Base-by-base conservation (phyloP, 1,140 invertebrate species). In the Stegodyphus dumicola region DNA sequence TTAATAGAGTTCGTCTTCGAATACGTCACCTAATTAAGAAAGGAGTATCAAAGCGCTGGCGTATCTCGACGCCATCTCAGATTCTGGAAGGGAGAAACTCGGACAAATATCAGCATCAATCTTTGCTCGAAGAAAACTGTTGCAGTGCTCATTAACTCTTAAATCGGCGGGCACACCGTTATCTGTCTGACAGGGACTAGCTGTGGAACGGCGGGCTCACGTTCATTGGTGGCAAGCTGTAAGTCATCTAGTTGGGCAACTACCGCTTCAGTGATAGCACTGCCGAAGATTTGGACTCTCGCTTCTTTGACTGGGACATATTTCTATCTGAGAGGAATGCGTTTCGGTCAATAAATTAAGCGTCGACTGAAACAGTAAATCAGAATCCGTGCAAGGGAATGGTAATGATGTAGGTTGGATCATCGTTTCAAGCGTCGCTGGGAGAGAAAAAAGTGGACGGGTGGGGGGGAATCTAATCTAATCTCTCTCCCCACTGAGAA, bases 81-180 rank as follows among this genome's bases (percentile, higher is more conserved):
- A 79, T 70, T 67, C 77, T n/a, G 69, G 51, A 33, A 49, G 48
- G 56, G 64, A 70, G 65, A 73, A 80, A 80, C 52, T 80, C 69
- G 78, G 78, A 80, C 78, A 80, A 80, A 83, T 83, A 83, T 83
- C 78, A 81, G 73, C 67, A 81, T 81, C 71, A 83, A 83, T 83
- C 79, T 83, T 75, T 17, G 77, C 52, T 67, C 53, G 79, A 83
- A 83, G 79, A 83, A 83, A 83, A 83, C 69, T 71, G 52, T 67
- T 53, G 77, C 53, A 15, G 18, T 33, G 66, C 71, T 83, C 79
- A 83, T 83, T 83, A 83, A 75, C 51, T 79, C 60, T 54, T 7
- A 54, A 77, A 65, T 67, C 60, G 64, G 56, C 56, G 76, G 64
- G 51, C 33, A 54, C 73, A 73, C 70, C 53, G 18, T 77, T 77